These are phyloP conservation scores for Oreochromis aureus DNA, from an alignment of 2,113 vertebrate genomes.

Conservation along the genomic window DNA sequence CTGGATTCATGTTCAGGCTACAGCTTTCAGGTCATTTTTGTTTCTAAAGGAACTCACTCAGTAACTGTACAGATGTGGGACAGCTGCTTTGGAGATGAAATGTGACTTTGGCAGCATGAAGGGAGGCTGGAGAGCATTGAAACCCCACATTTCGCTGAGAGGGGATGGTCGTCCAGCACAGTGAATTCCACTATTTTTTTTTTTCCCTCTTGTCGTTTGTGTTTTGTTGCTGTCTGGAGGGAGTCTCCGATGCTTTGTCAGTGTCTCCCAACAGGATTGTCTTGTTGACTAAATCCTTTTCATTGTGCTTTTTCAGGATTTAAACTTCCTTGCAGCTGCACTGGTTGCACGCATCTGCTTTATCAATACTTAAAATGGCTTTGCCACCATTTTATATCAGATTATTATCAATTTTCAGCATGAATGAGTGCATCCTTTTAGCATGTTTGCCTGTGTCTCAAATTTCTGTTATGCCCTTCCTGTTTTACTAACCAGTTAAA, in stretches of 20 bases:
- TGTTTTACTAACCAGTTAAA: not conserved
- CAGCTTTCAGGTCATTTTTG: not conserved
- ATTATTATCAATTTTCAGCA: not conserved
- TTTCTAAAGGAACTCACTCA: not conserved
- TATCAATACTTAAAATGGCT: not conserved
- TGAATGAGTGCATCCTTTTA: not conserved
- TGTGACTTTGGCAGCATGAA: constrained; percentile 3
- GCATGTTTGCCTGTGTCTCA: not conserved
- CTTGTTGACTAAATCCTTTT: not conserved
- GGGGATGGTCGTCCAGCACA: not conserved
- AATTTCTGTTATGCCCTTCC: not conserved
- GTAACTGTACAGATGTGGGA: constrained; percentile 30
- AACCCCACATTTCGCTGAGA: not conserved
- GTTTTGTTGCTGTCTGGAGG: not conserved
- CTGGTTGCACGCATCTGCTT: not conserved
- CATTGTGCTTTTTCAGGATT: not conserved
- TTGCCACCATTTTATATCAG: not conserved
- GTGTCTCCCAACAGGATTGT: not conserved
- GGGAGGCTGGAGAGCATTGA: not conserved
- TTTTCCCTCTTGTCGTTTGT: not conserved
- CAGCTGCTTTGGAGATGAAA: constrained; percentile 34
- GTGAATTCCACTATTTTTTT: not conserved
- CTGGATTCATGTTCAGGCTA: not conserved
- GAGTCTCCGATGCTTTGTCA: not conserved
- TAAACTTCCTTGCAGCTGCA: not conserved